phyloP scores from a whole-genome alignment of 2,888 invertebrate genomes.

The Palloptera scutellata region DNA sequence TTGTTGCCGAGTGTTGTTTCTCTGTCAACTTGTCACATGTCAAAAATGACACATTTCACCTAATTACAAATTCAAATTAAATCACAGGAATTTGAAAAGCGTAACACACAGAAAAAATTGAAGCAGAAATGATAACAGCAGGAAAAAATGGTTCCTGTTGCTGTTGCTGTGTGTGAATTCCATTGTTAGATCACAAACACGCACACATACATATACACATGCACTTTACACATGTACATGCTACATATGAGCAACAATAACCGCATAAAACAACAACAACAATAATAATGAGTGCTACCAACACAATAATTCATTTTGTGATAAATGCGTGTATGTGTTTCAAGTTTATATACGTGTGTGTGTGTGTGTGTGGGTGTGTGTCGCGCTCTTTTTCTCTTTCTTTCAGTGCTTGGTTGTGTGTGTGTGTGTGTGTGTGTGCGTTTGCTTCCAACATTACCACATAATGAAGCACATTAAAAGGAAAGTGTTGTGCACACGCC shows the following conservation, averaged over 20 bases:
- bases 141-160: too few species aligned
- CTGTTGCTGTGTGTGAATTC: too few species aligned
- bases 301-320: too few species aligned
- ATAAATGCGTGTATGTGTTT: conserved; percentile 9
- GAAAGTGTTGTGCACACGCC: conserved; percentile 18
- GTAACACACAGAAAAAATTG: too few species aligned
- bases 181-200: conserved; percentile 25
- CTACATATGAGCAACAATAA: conserved; percentile 32
- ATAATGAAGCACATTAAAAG: conserved; percentile 28
- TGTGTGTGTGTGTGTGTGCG: neutral
- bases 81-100: conserved; percentile 40
- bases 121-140: too few species aligned
- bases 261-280: too few species aligned
- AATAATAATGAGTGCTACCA: too few species aligned
- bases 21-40: conserved; percentile 39
- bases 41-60: conserved; percentile 52
- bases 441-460: conserved; percentile 12
- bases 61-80: conserved; percentile 60
- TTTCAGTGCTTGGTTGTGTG: too few species aligned
- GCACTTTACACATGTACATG: conserved; percentile 38
- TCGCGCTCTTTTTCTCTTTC: neutral
- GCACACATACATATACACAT: too few species aligned
- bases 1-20: neutral
- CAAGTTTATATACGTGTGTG: conserved; percentile 3
- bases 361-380: conserved; percentile 1